Base-by-base conservation (phyloP, 1,140 invertebrate species). In the Drosophila paulistorum region DNA sequence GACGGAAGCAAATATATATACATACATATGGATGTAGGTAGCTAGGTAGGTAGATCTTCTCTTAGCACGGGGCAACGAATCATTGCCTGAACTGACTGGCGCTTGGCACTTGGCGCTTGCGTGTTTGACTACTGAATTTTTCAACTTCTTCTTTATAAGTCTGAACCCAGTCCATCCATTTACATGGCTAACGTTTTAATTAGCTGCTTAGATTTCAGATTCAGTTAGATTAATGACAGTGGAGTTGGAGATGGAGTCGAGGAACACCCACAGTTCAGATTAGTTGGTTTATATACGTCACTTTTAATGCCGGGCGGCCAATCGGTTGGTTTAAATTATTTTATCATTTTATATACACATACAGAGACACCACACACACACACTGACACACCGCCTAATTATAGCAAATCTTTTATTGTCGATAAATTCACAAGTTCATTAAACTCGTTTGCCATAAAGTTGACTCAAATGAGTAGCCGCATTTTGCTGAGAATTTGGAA, bases 371-470 rank as follows among this genome's bases (percentile, higher is more conserved):
- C 30, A 1, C 26, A 30, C 30, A 30, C 30, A 30, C 30, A 30
- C 6, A 30, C 30, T 30, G 30, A 30, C 5, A 62, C 13, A 64
- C 14, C 57, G 68, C 58, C 76, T 85, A 82, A 86, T 87, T 86
- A 86, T 87, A 69, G 69, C 67, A 63, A 89, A 78, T 80, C 68
- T 87, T 79, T 87, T 77, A 86, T 83, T 83, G 84, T 57, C 84
- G 79, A 83, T 87, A 83, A 86, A 87, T 86, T 86, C 73, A 69
- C 83, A 79, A 66, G 83, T 86, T 86, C 82, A 65, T 83, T 86
- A 86, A 86, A 86, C 82, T 74, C 72, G 54, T 58, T 60, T 37
- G 58, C 51, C 41, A 65, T 75, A 79, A 59, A 59, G 14, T 65
- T 69, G 78, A 80, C 65, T 72, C 64, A 80, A 60, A 11, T 65